A percentile compares a stretch with the other conserved stretches of the same genome.
phyloP scores from a whole-genome alignment of 1,140 invertebrate species.

The Drosophila lowei region DNA sequence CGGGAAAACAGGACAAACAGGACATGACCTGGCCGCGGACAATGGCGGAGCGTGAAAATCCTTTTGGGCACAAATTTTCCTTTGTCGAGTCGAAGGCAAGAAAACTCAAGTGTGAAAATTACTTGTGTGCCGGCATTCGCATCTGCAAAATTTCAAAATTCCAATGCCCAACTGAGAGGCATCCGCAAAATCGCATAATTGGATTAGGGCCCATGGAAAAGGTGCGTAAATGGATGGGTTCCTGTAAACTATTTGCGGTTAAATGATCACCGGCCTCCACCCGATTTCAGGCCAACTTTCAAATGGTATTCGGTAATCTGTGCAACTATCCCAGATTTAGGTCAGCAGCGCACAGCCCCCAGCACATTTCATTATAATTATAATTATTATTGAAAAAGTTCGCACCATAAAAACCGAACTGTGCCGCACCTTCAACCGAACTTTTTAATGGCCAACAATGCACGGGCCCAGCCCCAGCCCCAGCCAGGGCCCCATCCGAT shows the following conservation, averaged over 20 bases:
- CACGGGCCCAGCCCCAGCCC: not conserved
- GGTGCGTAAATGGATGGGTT: constrained; percentile 26
- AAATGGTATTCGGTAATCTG: constrained; percentile 17
- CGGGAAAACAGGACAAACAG: constrained; percentile 9
- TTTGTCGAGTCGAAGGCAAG: constrained; percentile 14
- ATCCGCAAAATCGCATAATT: constrained; percentile 29
- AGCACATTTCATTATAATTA: constrained; percentile 39
- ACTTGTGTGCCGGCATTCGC: constrained; percentile 60
- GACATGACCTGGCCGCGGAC: constrained; percentile 18
- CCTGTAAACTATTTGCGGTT: constrained; percentile 5
- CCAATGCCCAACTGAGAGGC: constrained; percentile 24
- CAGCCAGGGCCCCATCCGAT: constrained; percentile 26
- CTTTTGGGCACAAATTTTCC: constrained; percentile 23
- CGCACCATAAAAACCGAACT: constrained; percentile 13
- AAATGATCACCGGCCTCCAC: constrained; percentile 1
- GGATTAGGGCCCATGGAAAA: constrained; percentile 39
- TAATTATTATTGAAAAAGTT: constrained; percentile 43
- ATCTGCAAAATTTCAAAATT: constrained; percentile 56
- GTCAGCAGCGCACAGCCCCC: constrained; percentile 21
- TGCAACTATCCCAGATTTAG: constrained; percentile 22
- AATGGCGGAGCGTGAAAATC: constrained; percentile 68
- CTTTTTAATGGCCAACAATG: constrained; percentile 34
- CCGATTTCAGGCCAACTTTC: constrained; percentile 4
- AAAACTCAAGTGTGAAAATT: constrained; percentile 72
- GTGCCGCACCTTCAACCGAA: constrained; percentile 48